Percentiles rank a stretch among this genome's conserved stretches.
Conservation (phyloP, 2,113 vertebrate species). For the Puma concolor region DNA sequence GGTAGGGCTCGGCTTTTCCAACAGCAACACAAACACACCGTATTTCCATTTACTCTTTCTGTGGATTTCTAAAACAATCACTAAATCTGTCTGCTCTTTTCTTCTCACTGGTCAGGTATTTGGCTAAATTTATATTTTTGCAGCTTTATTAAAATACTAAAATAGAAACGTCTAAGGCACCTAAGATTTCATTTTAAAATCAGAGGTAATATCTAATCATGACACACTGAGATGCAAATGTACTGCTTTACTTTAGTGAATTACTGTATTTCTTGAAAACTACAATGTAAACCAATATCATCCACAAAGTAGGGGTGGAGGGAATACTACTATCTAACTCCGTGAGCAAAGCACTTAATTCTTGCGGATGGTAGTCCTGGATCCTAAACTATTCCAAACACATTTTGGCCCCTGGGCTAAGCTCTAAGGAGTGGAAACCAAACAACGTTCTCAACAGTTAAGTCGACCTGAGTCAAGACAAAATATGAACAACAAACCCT, state of each 20-base stretch:
- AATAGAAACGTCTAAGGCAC: constrained; percentile 38
- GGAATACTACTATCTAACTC: constrained; percentile 19
- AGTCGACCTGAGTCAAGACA: constrained; percentile 35
- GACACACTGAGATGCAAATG: constrained; percentile 49
- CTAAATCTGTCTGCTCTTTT: constrained; percentile 1
- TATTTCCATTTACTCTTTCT: constrained; percentile 23
- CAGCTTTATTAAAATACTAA: constrained; percentile 53
- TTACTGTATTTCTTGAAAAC: constrained; percentile 53
- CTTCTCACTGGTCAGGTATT: constrained; percentile 43
- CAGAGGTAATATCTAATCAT: constrained; percentile 44
- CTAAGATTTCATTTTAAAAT: constrained; percentile 77
- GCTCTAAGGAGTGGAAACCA: constrained; percentile 61
- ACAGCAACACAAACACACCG: constrained; percentile 44
- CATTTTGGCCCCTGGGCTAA: constrained; percentile 55
- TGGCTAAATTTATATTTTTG: constrained; percentile 66
- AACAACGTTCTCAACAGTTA: constrained; percentile 65
- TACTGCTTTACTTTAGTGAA: constrained; percentile 46
- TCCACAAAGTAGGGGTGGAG: not conserved
- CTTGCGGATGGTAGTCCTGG: not conserved
- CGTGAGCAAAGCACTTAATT: constrained; percentile 46
- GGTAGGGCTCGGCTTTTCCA: not conserved
- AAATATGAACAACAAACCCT: constrained; percentile 79
- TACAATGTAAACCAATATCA: constrained; percentile 40
- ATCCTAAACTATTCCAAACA: constrained; percentile 42
- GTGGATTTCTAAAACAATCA: constrained; percentile 38